A percentile compares a stretch with the other conserved stretches of the same genome.
Conservation (phyloP, 1,140 invertebrate species). For the Planococcus citri region DNA sequence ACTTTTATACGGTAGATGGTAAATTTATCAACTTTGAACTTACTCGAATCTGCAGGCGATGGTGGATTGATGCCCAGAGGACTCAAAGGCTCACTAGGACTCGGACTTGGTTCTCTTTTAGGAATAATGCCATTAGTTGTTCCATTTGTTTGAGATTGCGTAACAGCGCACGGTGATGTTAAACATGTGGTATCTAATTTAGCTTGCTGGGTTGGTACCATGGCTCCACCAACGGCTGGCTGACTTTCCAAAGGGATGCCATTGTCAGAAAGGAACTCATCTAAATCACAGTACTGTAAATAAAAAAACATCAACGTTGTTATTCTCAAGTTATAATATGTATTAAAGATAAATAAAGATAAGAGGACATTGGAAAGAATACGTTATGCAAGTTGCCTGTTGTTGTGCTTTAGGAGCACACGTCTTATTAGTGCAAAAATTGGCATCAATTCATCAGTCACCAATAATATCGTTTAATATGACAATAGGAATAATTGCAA, state of each 20-base stretch:
- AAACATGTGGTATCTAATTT: constrained; percentile 25
- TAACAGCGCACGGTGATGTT: constrained; percentile 24
- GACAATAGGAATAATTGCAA: no score
- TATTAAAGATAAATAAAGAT: no score
- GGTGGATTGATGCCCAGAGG: constrained; percentile 72
- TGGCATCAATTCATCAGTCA: no score
- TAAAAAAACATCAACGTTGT: constrained; percentile 19
- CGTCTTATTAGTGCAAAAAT: no score
- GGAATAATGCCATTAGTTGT: constrained; percentile 24
- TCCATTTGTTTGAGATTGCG: constrained; percentile 21
- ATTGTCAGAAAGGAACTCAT: constrained; percentile 90
- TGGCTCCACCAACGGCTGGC: constrained; percentile 35
- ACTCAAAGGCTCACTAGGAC: constrained; percentile 67
- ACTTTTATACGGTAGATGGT: no score
- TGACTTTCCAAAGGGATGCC: constrained; percentile 65
- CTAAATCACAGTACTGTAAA: constrained; percentile 82
- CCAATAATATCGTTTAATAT: no score
- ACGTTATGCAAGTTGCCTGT: no score
- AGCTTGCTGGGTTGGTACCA: constrained; percentile 33
- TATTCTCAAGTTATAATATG: no score
- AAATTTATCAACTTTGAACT: no score
- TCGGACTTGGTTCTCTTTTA: constrained; percentile 64
- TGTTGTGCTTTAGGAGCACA: no score
- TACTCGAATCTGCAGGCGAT: constrained; percentile 73
- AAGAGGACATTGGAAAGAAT: no score